Base-by-base conservation (phyloP, 2,888 invertebrate species). In the Diachrysia chrysitis region DNA sequence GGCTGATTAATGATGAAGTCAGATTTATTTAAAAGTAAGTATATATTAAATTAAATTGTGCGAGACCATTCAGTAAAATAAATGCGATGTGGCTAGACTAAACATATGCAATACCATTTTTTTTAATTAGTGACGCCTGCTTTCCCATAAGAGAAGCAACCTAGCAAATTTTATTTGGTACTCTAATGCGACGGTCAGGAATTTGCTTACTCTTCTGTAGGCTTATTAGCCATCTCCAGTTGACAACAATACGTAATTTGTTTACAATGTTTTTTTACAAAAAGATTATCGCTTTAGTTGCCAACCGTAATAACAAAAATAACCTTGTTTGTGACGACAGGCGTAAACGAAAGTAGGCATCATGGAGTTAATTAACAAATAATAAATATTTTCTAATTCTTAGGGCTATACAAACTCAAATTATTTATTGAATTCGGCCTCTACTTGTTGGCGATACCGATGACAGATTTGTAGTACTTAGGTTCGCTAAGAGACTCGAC, bases 401-500 rank as follows among this genome's bases (percentile, higher is more conserved):
- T 63, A 75, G 51, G 55, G 51, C 59, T 19, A 42, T 58, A 55
- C 32, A 48, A 23, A 23, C 51, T 35, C 17, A 55, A 32, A 1
- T 32, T 19, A 46, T 25, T 14, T 4, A 51, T 35, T 16, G 35
- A 42, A 48, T n/a, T 14, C 3, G 3, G 17, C 17, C 3, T 14
- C 66, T 78, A 78, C 21, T 83, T 90, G 58, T 94, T 94, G 32
- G 90, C 88, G 42, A 95, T 78, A 2, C 94, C 94, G n/a, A 95
- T 84, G n/a, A 93, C 81, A 1, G 88, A 69, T 67, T 89, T 88
- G 82, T 97, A 97, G 91, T 97, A 97, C 84, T 98, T 96, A 0
- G 97, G 95, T 70, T 97, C 96, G n/a, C 94, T 92, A 56, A 98
- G 92, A 57, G 96, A 94, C 77, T 98, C 97, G 0, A 98, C 96